These are phyloP conservation scores for Thecocarcelia acutangulata DNA, from an alignment of 2,888 invertebrate species.

Conservation along the genomic window DNA sequence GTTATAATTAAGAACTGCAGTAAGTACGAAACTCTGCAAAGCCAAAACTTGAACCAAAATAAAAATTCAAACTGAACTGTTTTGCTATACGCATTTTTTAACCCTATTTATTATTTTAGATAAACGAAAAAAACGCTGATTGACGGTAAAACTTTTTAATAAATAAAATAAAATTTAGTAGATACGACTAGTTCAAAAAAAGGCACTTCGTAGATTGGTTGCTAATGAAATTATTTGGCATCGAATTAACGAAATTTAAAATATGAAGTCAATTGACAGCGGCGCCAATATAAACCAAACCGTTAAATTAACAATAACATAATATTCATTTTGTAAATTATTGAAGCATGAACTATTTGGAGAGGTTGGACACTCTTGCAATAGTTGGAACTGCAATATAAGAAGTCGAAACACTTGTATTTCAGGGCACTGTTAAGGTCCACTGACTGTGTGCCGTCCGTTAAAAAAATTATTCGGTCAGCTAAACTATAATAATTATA, in stretches of 20 bases:
- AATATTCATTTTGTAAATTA: constrained; percentile 66
- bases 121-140: constrained; percentile 39
- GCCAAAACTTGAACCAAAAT: too few species aligned
- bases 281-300: constrained; percentile 44
- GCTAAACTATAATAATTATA: constrained; percentile 18
- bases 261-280: constrained; percentile 41
- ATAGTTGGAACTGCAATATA: constrained; percentile 43
- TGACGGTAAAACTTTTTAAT: constrained; percentile 2
- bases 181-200: constrained; percentile 16
- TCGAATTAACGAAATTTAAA: constrained; percentile 4
- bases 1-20: too few species aligned
- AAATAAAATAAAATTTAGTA: neutral
- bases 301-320: constrained; percentile 63
- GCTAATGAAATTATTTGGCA: neutral
- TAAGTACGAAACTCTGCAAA: too few species aligned
- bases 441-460: constrained; percentile 23
- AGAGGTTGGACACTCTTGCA: constrained; percentile 24
- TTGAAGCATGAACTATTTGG: constrained; percentile 50
- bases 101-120: constrained; percentile 43
- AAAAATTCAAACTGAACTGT: neutral
- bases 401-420: constrained; percentile 25
- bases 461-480: constrained; percentile 46
- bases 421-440: neutral
- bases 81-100: constrained; percentile 30
- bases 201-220: constrained; percentile 27